A percentile compares a stretch with the other conserved stretches of the same genome.
phyloP scores from a whole-genome alignment of 2,113 vertebrate species.

The Pipa parva region DNA sequence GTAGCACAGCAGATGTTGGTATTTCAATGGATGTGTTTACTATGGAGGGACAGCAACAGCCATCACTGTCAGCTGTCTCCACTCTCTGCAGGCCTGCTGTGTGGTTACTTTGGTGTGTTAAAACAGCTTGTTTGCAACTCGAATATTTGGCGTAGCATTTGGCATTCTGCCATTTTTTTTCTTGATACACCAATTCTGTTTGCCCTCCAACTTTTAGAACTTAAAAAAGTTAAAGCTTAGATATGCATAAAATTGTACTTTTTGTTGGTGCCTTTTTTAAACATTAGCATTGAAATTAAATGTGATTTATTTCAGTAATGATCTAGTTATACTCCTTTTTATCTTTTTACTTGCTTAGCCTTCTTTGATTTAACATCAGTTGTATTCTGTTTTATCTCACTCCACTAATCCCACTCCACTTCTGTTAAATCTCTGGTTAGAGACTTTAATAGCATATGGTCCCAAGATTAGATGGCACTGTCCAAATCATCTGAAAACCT shows the following conservation, averaged over 20 bases:
- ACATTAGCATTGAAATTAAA: too few relatives aligned
- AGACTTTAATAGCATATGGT: too few relatives aligned
- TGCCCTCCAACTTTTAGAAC: conserved; percentile 18
- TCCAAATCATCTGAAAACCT: too few relatives aligned
- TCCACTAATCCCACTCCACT: too few relatives aligned
- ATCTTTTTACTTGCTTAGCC: too few relatives aligned
- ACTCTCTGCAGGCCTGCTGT: conserved; percentile 77
- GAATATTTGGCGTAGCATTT: conserved; percentile 63
- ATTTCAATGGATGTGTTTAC: conserved; percentile 68
- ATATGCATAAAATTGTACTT: neutral
- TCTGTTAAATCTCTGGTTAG: too few relatives aligned
- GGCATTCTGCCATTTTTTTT: conserved; percentile 47
- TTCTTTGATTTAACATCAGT: too few relatives aligned
- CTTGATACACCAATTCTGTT: conserved; percentile 41
- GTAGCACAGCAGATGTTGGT: conserved; percentile 82
- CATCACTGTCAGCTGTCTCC: conserved; percentile 74
- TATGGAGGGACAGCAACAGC: conserved; percentile 68
- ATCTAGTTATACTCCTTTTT: too few relatives aligned
- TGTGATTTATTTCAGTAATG: too few relatives aligned
- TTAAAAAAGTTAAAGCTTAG: neutral
- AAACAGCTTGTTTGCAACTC: conserved; percentile 81
- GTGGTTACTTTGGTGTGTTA: conserved; percentile 89
- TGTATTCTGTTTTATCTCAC: too few relatives aligned
- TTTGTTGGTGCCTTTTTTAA: neutral
- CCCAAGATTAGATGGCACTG: too few relatives aligned